A percentile compares a stretch with the other conserved stretches of the same genome.
These are phyloP conservation scores for Sycon ciliatum DNA, from an alignment of 37 sponge, comb jelly and placozoan species.

Conservation along the genomic window DNA sequence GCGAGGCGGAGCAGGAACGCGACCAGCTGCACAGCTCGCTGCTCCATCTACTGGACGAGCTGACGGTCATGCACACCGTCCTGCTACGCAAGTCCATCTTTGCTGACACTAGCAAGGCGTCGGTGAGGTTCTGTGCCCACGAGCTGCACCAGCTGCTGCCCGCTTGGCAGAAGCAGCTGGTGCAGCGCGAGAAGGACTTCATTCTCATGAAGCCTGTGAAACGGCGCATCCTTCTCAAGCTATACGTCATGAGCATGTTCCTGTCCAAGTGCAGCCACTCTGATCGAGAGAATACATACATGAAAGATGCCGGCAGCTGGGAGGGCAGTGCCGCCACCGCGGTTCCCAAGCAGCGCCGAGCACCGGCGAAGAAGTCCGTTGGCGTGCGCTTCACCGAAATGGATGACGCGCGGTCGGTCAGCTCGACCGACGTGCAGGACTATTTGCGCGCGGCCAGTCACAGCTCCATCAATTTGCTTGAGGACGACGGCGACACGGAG, in stretches of 20 bases:
- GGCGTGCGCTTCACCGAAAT: too few species aligned
- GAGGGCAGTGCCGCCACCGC: too few species aligned
- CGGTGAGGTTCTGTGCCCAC: conserved; percentile 14
- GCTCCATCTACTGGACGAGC: conserved; percentile 32
- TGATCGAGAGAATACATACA: too few species aligned
- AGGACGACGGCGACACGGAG: too few species aligned
- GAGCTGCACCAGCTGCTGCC: conserved; percentile 27
- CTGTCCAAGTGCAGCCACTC: too few species aligned
- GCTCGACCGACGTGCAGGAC: too few species aligned
- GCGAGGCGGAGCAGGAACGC: conserved; percentile 27
- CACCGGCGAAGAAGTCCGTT: too few species aligned
- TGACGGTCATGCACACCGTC: conserved; percentile 34
- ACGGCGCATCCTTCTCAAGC: conserved; percentile 33
- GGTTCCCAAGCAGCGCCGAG: too few species aligned
- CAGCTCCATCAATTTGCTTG: too few species aligned
- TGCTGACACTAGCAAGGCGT: conserved; percentile 1
- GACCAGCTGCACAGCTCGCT: conserved; percentile 31
- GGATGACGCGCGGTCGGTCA: too few species aligned
- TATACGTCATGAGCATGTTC: conserved; percentile 38
- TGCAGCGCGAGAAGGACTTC: conserved; percentile 34
- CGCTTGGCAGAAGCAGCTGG: conserved; percentile 10
- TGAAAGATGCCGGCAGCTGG: too few species aligned
- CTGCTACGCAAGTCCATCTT: conserved; percentile 26
- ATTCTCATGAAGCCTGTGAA: conserved; percentile 25
- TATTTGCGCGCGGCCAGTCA: too few species aligned